Conservation (phyloP, 2,888 invertebrate species). For the Drosophila colorata region DNA sequence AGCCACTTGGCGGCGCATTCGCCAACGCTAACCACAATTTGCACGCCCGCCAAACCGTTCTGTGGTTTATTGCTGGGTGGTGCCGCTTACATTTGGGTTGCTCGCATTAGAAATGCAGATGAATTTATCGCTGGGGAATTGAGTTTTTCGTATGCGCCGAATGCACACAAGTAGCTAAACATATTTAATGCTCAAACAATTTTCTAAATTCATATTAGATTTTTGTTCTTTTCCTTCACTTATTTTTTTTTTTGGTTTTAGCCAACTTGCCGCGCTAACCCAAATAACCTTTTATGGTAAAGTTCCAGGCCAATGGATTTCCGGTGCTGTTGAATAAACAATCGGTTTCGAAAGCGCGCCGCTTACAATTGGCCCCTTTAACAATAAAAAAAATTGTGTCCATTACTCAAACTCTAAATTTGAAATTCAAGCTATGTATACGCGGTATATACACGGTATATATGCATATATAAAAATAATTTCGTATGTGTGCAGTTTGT, state of each 20-base stretch:
- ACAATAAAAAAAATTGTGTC: constrained; percentile 18
- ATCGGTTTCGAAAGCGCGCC: constrained; percentile 46
- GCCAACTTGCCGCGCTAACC: neutral
- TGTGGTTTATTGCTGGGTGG: neutral
- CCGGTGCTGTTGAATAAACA: constrained; percentile 67
- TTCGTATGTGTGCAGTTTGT: constrained; percentile 14
- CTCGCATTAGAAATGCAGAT: constrained; percentile 54
- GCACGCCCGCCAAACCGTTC: constrained; percentile 58
- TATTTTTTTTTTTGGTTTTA: constrained; percentile 4
- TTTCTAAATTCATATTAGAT: constrained; percentile 25
- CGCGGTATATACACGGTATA: constrained; percentile 1
- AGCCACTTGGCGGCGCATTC: constrained; percentile 17
- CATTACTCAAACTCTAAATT: constrained; percentile 69
- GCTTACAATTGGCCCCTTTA: constrained; percentile 35
- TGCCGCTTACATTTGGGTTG: constrained; percentile 2
- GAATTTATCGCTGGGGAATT: constrained; percentile 55
- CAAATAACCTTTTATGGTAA: constrained; percentile 2
- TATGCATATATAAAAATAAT: neutral
- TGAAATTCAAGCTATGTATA: constrained; percentile 32
- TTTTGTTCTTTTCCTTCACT: constrained; percentile 12
- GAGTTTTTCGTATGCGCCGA: constrained; percentile 15
- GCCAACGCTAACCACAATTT: constrained; percentile 64
- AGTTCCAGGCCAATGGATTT: constrained; percentile 51
- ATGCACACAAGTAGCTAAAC: constrained; percentile 10
- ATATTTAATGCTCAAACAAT: constrained; percentile 17